These are phyloP conservation scores for Cyrtonyx montezumae DNA, from an alignment of 2,113 vertebrate species.

Conservation along the genomic window DNA sequence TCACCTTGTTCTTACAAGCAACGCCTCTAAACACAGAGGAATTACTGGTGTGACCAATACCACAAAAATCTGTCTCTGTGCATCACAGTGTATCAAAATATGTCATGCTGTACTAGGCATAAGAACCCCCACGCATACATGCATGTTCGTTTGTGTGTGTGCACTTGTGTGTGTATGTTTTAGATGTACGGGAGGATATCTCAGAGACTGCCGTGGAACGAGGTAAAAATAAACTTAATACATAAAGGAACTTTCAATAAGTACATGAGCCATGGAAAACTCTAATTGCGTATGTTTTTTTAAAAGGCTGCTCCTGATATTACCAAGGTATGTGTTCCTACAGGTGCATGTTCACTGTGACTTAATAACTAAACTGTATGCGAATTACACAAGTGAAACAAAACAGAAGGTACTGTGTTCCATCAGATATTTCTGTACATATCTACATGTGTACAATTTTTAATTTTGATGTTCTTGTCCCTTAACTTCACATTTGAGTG, in stretches of 20 bases:
- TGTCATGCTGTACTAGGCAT: background rate
- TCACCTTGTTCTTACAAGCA: background rate
- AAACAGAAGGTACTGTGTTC: background rate
- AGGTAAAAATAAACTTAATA: background rate
- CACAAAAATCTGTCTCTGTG: background rate
- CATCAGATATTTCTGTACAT: background rate
- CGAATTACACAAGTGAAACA: background rate
- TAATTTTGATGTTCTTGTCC: conserved; percentile 17
- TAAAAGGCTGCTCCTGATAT: background rate
- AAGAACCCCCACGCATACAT: background rate
- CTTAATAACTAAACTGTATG: background rate
- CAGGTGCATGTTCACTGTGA: background rate
- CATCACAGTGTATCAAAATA: background rate
- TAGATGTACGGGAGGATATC: background rate
- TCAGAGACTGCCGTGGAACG: background rate
- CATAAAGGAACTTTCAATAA: conserved; percentile 23
- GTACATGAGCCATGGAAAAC: background rate
- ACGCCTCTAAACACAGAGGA: background rate
- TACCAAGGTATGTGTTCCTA: background rate
- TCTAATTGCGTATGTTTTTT: background rate
- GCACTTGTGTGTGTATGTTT: background rate
- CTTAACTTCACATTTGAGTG: conserved; percentile 11
- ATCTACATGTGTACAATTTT: background rate
- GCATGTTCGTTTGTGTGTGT: background rate
- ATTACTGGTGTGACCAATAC: background rate